These are phyloP conservation scores for Engystomops pustulosus DNA, from an alignment of 2,113 vertebrate genomes.

Conservation along the genomic window DNA sequence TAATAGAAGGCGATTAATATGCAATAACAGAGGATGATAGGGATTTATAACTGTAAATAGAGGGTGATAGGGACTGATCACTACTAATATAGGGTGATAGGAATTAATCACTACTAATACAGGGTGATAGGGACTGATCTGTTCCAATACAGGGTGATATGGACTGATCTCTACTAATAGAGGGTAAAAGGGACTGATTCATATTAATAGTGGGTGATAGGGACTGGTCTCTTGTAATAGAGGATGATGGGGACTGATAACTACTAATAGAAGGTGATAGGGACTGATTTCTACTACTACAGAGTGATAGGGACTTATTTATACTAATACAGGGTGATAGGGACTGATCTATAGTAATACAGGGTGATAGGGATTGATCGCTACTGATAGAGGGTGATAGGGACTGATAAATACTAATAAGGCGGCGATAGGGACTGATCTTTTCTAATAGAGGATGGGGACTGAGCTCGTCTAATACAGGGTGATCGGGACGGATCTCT, in stretches of 20 bases:
- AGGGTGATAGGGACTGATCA: background rate
- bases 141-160: background rate
- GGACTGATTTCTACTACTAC: background rate
- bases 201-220: background rate
- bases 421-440: background rate
- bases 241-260: background rate
- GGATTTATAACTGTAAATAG: background rate
- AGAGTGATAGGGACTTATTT: background rate
- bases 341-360: background rate
- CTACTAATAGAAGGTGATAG: background rate
- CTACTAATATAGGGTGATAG: background rate
- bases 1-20: background rate
- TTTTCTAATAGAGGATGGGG: background rate
- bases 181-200: background rate
- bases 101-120: background rate
- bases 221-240: background rate
- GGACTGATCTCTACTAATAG: background rate
- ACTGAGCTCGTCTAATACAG: background rate
- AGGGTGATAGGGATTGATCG: background rate
- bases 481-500: background rate
- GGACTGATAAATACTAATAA: background rate
- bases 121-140: background rate
- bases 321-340: background rate
- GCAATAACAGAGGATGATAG: background rate
- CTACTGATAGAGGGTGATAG: background rate